Percentiles rank a stretch among this genome's conserved stretches.
Evolutionary conservation across 1,140 invertebrate genomes (phyloP).

Genomic region (Micrasema longulum): DNA sequence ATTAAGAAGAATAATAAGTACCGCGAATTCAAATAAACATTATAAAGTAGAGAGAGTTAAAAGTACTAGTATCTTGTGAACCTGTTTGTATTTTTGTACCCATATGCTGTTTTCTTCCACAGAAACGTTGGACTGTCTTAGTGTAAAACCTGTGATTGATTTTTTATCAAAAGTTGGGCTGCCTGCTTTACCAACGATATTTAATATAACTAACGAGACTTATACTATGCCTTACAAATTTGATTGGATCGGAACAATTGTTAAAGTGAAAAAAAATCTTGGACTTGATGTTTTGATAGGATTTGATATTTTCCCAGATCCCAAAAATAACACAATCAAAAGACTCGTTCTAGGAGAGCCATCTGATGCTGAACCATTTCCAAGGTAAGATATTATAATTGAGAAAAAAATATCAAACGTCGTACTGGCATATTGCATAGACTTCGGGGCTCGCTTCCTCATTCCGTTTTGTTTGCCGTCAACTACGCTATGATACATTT

Average conservation of each 20-base stretch:
- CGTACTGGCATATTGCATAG: no score
- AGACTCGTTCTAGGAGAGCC: slow-evolving; percentile 74
- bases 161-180: slow-evolving; percentile 70
- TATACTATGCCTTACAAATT: slow-evolving; percentile 61
- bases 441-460: no score
- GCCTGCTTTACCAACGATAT: slow-evolving; percentile 69
- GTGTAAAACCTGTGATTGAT: slow-evolving; percentile 71
- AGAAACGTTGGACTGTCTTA: slow-evolving; percentile 71
- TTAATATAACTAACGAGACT: slow-evolving; percentile 66
- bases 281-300: slow-evolving; percentile 77
- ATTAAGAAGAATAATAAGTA: no score
- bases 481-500: background rate
- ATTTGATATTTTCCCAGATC: slow-evolving; percentile 75
- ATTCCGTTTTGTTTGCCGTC: no score
- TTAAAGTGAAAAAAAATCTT: slow-evolving; percentile 72
- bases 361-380: slow-evolving; percentile 71
- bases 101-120: no score
- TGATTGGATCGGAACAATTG: slow-evolving; percentile 73
- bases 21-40: no score
- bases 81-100: no score
- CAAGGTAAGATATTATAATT: slow-evolving; percentile 74
- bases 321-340: slow-evolving; percentile 73
- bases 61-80: no score
- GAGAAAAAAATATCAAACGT: background rate
- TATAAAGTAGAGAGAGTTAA: no score